Evolutionary conservation across 2,797 vertebrate species (phyloP).

Genomic region (Labroides dimidiatus): DNA sequence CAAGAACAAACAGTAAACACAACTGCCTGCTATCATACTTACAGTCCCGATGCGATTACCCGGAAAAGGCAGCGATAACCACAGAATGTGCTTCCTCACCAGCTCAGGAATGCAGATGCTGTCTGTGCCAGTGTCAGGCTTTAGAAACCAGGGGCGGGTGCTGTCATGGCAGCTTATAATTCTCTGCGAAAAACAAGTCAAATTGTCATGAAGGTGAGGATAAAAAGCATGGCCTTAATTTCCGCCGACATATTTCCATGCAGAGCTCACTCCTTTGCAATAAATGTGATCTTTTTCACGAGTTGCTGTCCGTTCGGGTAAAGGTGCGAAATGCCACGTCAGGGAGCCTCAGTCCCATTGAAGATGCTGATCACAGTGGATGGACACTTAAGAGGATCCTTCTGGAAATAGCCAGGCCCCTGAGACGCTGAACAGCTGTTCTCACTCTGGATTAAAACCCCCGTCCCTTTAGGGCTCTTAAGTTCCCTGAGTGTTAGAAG

Average conservation of each 20-base stretch:
- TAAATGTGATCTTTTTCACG: slow-evolving; percentile 17
- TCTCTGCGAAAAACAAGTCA: slow-evolving; percentile 42
- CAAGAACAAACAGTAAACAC: slow-evolving; percentile 23
- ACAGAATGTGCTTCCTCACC: slow-evolving; percentile 47
- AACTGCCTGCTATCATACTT: slow-evolving; percentile 28
- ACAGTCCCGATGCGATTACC: background rate
- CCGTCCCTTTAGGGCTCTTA: slow-evolving; percentile 64
- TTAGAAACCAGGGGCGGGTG: slow-evolving; percentile 14
- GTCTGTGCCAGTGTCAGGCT: slow-evolving; percentile 34
- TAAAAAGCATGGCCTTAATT: slow-evolving; percentile 54
- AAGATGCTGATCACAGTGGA: slow-evolving; percentile 50
- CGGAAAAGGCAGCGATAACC: slow-evolving; percentile 50
- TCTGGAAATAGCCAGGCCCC: slow-evolving; percentile 61
- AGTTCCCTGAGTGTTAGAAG: slow-evolving; percentile 61
- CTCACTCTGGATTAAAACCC: slow-evolving; percentile 69
- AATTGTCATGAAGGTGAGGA: slow-evolving; percentile 37
- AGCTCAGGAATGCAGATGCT: slow-evolving; percentile 52
- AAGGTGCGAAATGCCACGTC: slow-evolving; percentile 55
- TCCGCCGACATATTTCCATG: slow-evolving; percentile 39
- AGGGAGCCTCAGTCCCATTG: slow-evolving; percentile 1
- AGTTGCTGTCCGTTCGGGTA: slow-evolving; percentile 12
- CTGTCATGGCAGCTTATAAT: slow-evolving; percentile 21
- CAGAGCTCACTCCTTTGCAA: slow-evolving; percentile 35
- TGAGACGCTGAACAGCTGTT: slow-evolving; percentile 75
- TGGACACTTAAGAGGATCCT: slow-evolving; percentile 55